Base-by-base conservation (phyloP, 2,888 invertebrate species). In the Temnothorax ravouxi region DNA sequence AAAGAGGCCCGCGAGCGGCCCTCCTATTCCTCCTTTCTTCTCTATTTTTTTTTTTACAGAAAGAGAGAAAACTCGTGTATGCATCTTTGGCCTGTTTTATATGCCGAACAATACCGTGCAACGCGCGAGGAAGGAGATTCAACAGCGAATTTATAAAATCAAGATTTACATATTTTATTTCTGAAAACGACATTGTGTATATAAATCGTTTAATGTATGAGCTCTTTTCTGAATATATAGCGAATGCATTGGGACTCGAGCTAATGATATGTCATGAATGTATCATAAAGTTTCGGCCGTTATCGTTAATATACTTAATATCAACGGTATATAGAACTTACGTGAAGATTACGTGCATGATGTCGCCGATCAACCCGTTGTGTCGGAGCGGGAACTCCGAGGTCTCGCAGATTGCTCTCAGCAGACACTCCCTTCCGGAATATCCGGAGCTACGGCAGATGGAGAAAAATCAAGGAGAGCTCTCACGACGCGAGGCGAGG, bases 401-500 rank as follows among this genome's bases (percentile, higher is more conserved):
- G 44, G 97, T 96, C 94, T 98, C 97, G 93, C 98, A 98, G 93
- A 98, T 97, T 88, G 97, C 96, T 90, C 97, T 96, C 87, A 98
- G 95, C 89, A 98, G 94, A 94, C 98, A 98, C 54, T 96, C 96
- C 88, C 96, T 96, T 47, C 93, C 93, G 59, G 85, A 83, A 85
- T 87, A 87, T 25, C 91, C 90, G 74, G 85, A 82, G 67, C 91
- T 90, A 84, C 62, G 62, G 56, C 82, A n/a, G 82, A 84, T 18
- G 69, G 21, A 44, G 75, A 76, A 76, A 83, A 80, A 77, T 86
- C 79, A 64, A 75, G 18, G 62, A 64, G 52, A 61, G 21, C 25
- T 29, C 29, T 41, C 29, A n/a, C n/a, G 50, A 38, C 38, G 44
- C 44, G 52, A 38, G 44, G 8, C 18, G 71, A 38, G 64, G 47